Conservation (phyloP, 2,797 vertebrate species). For the Eulemur mongoz region DNA sequence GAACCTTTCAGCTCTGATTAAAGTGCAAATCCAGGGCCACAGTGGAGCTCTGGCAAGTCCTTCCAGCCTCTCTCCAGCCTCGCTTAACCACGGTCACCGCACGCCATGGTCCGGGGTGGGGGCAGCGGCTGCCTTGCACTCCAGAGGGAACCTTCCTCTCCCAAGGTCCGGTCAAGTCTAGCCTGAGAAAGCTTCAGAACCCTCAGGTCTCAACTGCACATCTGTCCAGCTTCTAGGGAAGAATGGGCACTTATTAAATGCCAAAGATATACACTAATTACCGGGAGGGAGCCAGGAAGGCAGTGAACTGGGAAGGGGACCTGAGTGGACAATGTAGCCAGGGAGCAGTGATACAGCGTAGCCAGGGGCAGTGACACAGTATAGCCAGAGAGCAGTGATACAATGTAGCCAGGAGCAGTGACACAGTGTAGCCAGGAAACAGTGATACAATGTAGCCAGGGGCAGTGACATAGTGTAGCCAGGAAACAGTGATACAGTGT, state of each 20-base stretch:
- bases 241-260: neutral
- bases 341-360: neutral
- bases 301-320: too few relatives aligned
- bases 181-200: neutral
- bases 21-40: conserved; percentile 73
- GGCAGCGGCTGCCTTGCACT: neutral
- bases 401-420: fast-evolving
- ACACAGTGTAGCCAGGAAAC: fast-evolving
- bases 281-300: neutral
- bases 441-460: fast-evolving
- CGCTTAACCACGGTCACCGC: conserved; percentile 25
- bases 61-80: conserved; percentile 1
- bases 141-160: neutral
- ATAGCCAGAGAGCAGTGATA: fast-evolving
- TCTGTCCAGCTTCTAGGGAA: neutral
- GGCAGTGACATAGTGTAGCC: too few relatives aligned
- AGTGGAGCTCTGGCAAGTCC: conserved; percentile 75
- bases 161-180: neutral
- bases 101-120: neutral
- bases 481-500: fast-evolving
- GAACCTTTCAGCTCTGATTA: conserved; percentile 77
- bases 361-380: neutral
- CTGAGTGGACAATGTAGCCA: neutral
- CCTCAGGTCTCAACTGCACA: neutral
- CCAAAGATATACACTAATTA: neutral